Conservation (phyloP, 2,888 invertebrate species). For the Lordiphosa fenestrarum region DNA sequence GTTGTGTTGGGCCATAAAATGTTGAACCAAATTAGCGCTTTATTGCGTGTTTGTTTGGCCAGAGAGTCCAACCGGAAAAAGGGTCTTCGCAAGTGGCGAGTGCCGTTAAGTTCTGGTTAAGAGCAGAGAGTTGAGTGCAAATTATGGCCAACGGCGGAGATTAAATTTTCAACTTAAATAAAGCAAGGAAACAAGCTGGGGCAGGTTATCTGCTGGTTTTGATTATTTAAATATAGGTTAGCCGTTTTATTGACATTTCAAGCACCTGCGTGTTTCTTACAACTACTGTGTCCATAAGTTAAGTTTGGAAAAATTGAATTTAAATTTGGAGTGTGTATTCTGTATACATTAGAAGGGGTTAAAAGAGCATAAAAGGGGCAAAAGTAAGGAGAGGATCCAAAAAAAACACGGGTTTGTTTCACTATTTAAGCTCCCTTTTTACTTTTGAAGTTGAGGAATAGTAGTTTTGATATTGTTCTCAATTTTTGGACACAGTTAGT, state of each 20-base stretch:
- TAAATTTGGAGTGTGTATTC: too few species aligned
- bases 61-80: conserved; percentile 36
- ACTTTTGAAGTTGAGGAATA: too few species aligned
- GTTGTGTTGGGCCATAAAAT: conserved; percentile 56
- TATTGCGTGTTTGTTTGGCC: conserved; percentile 69
- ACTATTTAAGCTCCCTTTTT: too few species aligned
- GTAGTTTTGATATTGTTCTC: too few species aligned
- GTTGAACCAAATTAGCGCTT: conserved; percentile 66
- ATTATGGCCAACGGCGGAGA: conserved; percentile 42
- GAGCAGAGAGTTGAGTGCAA: conserved; percentile 16
- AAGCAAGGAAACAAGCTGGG: conserved; percentile 15
- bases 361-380: too few species aligned
- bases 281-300: too few species aligned
- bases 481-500: background rate
- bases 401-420: too few species aligned
- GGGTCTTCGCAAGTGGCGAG: conserved; percentile 1
- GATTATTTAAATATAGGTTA: too few species aligned
- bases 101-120: conserved; percentile 62
- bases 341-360: too few species aligned
- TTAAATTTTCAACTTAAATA: conserved; percentile 2
- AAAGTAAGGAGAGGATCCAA: too few species aligned
- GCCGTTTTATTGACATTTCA: conserved; percentile 17
- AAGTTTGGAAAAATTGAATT: too few species aligned
- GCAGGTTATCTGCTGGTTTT: conserved; percentile 9
- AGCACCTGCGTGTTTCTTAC: too few species aligned